Base-by-base conservation (phyloP, 2,888 invertebrate species). In the Deroplatys truncata region DNA sequence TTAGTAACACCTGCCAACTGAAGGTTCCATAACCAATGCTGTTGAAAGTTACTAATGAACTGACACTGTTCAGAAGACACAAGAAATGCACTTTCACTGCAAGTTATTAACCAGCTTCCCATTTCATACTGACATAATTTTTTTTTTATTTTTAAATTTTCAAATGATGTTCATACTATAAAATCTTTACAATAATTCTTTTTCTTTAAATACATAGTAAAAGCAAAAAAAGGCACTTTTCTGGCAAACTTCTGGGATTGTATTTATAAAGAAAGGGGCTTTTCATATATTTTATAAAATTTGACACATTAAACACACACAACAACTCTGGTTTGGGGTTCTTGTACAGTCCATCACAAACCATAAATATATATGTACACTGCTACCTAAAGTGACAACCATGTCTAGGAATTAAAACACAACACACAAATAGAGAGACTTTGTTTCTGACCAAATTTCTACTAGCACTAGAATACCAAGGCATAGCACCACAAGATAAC, bases 171-270 rank as follows among this genome's bases (percentile, higher is more conserved):
- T 89, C 83, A 56, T 88, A 25, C 88, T 89, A 89, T 88, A 89
- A 88, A 88, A 88, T 88, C 72, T 89, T 89, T 88, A 89, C 89
- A 89, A 72, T 29, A 35, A 31, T 85, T 83, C 85, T 89, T 85
- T 72, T 72, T 72, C 56, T 72, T 89, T 72, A 87, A 89, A 89
- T 85, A 89, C 88, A 89, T 20, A 85, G 35, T 84, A 87, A 89
- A 88, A 90, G 90, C 88, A 90, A 90, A 85, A 43, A 29, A 90
- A 90, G 90, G 90, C 90, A 90, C 90, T 90, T 90, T 56, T 89
- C 56, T 86, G 86, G 89, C 86, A 56, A 87, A 87, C 15, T 82
- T 83, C 56, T 72, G 56, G 56, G 56, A 72, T 28, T 43, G 43
- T 87, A 82, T 28, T 83, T 87, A 82, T 85, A 85, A 29, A 87